Percentiles rank a stretch among this genome's conserved stretches.
phyloP scores from a whole-genome alignment of 2,888 invertebrate genomes.

The Lysandra bellargus region DNA sequence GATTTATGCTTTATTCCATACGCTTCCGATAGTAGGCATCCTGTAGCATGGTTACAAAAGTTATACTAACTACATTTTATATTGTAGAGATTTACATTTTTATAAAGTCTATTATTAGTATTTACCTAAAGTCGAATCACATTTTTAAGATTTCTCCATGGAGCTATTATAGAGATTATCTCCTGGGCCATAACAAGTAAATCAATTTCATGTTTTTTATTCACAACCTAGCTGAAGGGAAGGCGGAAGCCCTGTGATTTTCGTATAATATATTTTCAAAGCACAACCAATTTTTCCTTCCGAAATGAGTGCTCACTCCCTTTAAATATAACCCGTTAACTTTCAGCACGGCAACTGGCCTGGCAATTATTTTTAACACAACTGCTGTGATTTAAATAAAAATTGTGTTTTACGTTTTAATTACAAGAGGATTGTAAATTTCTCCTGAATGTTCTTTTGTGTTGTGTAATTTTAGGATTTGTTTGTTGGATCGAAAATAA shows the following conservation, averaged over 20 bases:
- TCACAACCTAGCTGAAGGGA: slow-evolving; percentile 29
- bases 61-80: too few species aligned
- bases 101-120: too few species aligned
- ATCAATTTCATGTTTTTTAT: not conserved
- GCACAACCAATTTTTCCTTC: slow-evolving; percentile 61
- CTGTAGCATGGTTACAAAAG: too few species aligned
- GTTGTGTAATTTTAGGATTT: not conserved
- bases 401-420: slow-evolving; percentile 35
- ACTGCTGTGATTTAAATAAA: slow-evolving; percentile 65
- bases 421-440: slow-evolving; percentile 31
- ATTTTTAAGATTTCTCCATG: too few species aligned
- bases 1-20: too few species aligned
- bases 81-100: too few species aligned
- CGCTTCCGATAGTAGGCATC: too few species aligned
- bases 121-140: too few species aligned
- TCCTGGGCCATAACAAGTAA: too few species aligned
- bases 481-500: not conserved
- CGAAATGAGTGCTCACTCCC: slow-evolving; percentile 54
- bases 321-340: slow-evolving; percentile 77
- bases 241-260: slow-evolving; percentile 52
- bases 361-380: slow-evolving; percentile 68
- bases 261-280: slow-evolving; percentile 61
- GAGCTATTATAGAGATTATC: too few species aligned
- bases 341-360: slow-evolving; percentile 62
- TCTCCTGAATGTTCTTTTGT: slow-evolving; percentile 22